Percentiles rank a stretch among this genome's conserved stretches.
Evolutionary conservation across 2,113 vertebrate genomes (phyloP).

Genomic region (Calyptommatus sinebrachiatus): DNA sequence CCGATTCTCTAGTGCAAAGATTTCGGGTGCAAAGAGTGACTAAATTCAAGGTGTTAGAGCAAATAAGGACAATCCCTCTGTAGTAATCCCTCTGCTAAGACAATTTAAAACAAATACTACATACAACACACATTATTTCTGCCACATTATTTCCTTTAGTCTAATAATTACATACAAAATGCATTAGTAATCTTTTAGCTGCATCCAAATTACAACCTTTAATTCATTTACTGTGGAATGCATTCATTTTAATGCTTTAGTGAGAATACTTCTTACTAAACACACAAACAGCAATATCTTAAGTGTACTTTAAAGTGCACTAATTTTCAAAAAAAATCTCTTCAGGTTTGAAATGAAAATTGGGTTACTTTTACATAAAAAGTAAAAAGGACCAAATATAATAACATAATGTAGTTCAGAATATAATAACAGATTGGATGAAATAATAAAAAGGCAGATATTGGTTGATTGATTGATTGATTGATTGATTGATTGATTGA

Average conservation of each 20-base stretch:
- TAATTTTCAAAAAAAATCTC: background rate
- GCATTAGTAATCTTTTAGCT: background rate
- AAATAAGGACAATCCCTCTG: background rate
- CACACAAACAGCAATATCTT: background rate
- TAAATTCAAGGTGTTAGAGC: conserved; percentile 13
- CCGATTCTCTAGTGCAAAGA: conserved; percentile 7
- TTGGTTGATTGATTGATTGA: no score
- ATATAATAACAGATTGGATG: background rate
- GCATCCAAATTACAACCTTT: background rate
- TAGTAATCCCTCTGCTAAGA: background rate
- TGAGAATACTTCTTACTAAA: background rate
- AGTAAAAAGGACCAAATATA: no score
- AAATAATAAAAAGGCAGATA: no score
- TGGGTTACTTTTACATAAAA: no score
- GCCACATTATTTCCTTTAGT: background rate
- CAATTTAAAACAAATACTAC: background rate
- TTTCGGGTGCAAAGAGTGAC: conserved; percentile 22
- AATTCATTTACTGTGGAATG: background rate
- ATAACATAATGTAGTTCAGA: background rate
- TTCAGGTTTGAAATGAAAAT: background rate
- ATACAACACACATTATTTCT: background rate
- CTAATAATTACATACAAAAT: background rate
- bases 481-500: no score
- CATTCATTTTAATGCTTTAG: background rate
- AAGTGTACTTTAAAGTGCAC: background rate